Evolutionary conservation across 2,797 vertebrate species (phyloP), one percentile per base, ranked within the genome.

Genomic region (Megalops cyprinoides): DNA sequence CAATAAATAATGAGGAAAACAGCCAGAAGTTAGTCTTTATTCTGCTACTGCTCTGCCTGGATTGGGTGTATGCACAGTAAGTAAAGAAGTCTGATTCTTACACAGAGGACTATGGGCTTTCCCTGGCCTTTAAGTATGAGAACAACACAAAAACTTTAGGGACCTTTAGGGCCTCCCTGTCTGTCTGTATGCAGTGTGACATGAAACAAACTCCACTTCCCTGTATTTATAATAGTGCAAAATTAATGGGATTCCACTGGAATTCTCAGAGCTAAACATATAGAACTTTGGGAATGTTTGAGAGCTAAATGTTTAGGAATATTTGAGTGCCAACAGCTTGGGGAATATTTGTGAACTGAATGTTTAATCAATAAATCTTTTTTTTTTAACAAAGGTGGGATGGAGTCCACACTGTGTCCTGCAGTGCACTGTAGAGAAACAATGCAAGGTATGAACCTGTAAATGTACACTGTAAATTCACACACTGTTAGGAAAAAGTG

Each of bases 151-250:
- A 53, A 53, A 7, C 18, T 20, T 23, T 18, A 18, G 67, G 34
- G 34, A 39, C n/a, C 18, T 20, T 23, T 18, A n/a, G n/a, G n/a
- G n/a, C n/a, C 18, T 51, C 7, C 49, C 49, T 51, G 49, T 51
- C 18, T 15, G 49, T 51, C 49, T 51, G 49, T n/a, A n/a, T 8
- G 7, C 25, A 42, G 37, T 74, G 67, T 60, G 67, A 48, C n/a
- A 46, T 51, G 51, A 77, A 39, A 79, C 15, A 77, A 79, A 76
- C 67, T 20, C 25, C 34, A 55, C 42, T 74, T 74, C 37, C 53
- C 76, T 78, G 81, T 82, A 82, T 82, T 82, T 74, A 82, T 82
- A 82, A 8, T 0, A 74, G 49, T 39, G 76, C 20, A 78, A 65
- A n/a, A 82, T 82, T n/a, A 37, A 31, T 51, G 76, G 20, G 67